Evolutionary conservation across 1,140 invertebrate species (phyloP), one percentile per base, ranked within the genome.

Genomic region (Atta cephalotes): DNA sequence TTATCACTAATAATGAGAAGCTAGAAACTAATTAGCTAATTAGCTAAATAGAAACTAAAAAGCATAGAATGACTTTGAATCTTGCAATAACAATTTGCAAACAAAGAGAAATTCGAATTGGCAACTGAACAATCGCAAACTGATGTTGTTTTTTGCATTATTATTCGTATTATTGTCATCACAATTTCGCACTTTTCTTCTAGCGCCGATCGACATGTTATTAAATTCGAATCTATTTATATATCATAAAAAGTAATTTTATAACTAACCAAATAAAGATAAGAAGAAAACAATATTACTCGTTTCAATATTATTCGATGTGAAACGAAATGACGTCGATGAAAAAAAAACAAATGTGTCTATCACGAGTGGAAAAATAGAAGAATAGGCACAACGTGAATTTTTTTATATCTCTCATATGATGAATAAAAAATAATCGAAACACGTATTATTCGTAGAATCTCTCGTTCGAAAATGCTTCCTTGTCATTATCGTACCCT

Each of bases 401-500:
- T 45, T 77, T 31, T 31, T 31, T 62, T 77, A 77, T n/a, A 62
- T 78, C 3, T 0, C 21, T 78, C 7, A 16, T 10, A 25, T 82
- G 66, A 72, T 53, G 25, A 71, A 72, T 35, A 16, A 56, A 39
- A 71, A 82, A 82, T 60, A 60, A 82, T 49, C 35, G 53, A 45
- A 25, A n/a, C 0, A 39, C 7, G 35, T 39, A 39, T 39, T 5
- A 39, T 39, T 39, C 35, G 6, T 39, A 39, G 3, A 39, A 39
- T 9, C 35, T 39, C 35, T 35, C 35, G 35, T 35, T 35, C 6
- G 35, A 6, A 35, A 35, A 35, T 35, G 35, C 35, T 35, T 6
- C 35, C 6, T 35, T 35, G 35, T 35, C 35, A 35, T 35, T 7
- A 35, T 35, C 35, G 6, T 35, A 35, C 35, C 6, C 6, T 39